Evolutionary conservation across 2,797 vertebrate genomes (phyloP), one percentile per base, ranked within the genome.

Genomic region (Etheostoma nigrum): DNA sequence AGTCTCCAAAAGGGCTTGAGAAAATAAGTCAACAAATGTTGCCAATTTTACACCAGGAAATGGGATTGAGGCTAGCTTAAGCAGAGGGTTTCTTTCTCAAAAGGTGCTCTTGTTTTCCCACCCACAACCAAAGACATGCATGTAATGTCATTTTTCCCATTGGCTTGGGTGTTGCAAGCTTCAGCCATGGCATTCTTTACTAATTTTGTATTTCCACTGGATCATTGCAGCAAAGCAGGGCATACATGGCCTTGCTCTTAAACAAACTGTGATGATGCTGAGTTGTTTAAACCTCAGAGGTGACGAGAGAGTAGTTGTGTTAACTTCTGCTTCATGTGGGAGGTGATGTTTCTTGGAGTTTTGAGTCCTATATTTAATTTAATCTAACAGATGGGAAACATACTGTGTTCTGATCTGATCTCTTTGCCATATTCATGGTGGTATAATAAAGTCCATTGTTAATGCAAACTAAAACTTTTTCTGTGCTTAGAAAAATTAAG

Each of bases 291-390:
- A 30, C 33, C 2, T 61, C 23, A 16, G 15, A 48, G 45, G 47
- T 65, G 44, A 23, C 6, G 2, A 14, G 15, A 55, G 13, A 42
- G 16, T 0, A 13, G 48, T 14, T 60, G 18, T 48, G 27, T 48
- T 1, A 16, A 23, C 44, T 52, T 7, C 7, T 21, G 40, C 51
- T 44, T 10, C 10, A 25, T 10, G 63, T 53, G 48, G 58, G 68
- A 57, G 52, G 66, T 0, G 1, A 33, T 21, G 13, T 18, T 30
- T 18, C 19, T 45, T 6, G 13, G 58, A 30, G 76, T 62, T 73
- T 61, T 60, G 40, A 51, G 45, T 45, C 25, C 25, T 36, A 13
- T 47, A 19, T 78, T 74, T 64, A 45, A 66, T 66, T 51, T 21
- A 40, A 16, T 8, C 4, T 16, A 57, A 16, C 65, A 65, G 55